phyloP scores from a whole-genome alignment of 2,888 invertebrate species.

The Dryadula phaetusa region DNA sequence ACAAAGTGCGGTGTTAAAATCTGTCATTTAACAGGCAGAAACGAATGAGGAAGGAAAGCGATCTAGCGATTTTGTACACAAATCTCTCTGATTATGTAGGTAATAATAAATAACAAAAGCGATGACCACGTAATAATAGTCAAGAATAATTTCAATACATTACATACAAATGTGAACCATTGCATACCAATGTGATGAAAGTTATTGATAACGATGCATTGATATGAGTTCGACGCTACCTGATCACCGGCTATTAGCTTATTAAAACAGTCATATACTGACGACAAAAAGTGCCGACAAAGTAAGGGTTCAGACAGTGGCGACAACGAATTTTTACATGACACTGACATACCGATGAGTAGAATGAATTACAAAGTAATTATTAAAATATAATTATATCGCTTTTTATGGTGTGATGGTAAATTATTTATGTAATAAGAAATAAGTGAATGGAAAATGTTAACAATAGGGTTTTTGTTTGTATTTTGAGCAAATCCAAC shows the following conservation, averaged over 20 bases:
- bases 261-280: slow-evolving; percentile 80
- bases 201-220: slow-evolving; percentile 46
- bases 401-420: background rate
- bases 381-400: slow-evolving; percentile 1
- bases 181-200: slow-evolving; percentile 32
- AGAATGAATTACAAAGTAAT: slow-evolving; percentile 20
- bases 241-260: slow-evolving; percentile 73
- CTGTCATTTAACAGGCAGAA: too few species aligned
- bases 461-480: background rate
- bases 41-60: too few species aligned
- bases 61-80: too few species aligned
- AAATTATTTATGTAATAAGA: background rate
- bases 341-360: slow-evolving; percentile 50
- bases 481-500: too few species aligned
- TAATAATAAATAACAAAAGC: too few species aligned
- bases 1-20: too few species aligned
- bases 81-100: too few species aligned
- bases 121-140: background rate
- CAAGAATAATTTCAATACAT: background rate
- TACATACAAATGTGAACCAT: too few species aligned
- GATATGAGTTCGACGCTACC: slow-evolving; percentile 73
- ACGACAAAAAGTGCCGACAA: slow-evolving; percentile 80
- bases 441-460: background rate
- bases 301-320: slow-evolving; percentile 63
- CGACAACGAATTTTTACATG: slow-evolving; percentile 62